Evolutionary conservation across 1,140 invertebrate genomes (phyloP), one percentile per base, ranked within the genome.

Genomic region (Drosophila sechellia): DNA sequence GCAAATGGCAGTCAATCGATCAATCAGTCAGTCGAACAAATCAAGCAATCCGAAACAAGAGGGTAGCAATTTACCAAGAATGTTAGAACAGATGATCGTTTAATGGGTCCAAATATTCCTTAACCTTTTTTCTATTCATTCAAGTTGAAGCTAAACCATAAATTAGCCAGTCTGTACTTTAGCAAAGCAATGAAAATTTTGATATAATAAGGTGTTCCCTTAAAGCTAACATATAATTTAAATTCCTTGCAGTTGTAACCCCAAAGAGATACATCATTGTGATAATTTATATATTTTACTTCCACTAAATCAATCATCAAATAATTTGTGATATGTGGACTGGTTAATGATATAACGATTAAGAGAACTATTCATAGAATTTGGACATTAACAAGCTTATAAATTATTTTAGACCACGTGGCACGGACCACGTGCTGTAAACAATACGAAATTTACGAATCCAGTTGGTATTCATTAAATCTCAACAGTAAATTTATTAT

Each of bases 1-100:
- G 17, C 11, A 45, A 63, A 63, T 42, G 53, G 59, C 37, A 58
- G 37, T 34, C 37, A 58, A 43, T 63, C 60, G 60, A 63, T 52
- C 50, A 52, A 52, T 52, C 50, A 52, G 50, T 35, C 50, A 34
- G 27, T 48, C 48, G 27, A 50, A 34, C 60, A 63, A 43, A 43
- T 63, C 37, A 37, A 63, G 3, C 0, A 5, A 61, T 60, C 34
- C 17, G 22, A 39, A 48, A 37, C 20, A 39, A 5, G 11, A 17
- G 5, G 25, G 4, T 5, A 49, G 31, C 3, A 1, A 4, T 4
- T 31, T 49, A 3, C 4, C 15, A 46, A 25, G 12, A 13, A 20
- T 17, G 3, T 20, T 4, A 2, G 11, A 13, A 13, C 12, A 11
- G 10, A 10, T 20, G 8, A 43, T 43, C 1, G 39, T 4, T n/a